Evolutionary conservation across 2,113 vertebrate species (phyloP).

Genomic region (Labeo rohita): DNA sequence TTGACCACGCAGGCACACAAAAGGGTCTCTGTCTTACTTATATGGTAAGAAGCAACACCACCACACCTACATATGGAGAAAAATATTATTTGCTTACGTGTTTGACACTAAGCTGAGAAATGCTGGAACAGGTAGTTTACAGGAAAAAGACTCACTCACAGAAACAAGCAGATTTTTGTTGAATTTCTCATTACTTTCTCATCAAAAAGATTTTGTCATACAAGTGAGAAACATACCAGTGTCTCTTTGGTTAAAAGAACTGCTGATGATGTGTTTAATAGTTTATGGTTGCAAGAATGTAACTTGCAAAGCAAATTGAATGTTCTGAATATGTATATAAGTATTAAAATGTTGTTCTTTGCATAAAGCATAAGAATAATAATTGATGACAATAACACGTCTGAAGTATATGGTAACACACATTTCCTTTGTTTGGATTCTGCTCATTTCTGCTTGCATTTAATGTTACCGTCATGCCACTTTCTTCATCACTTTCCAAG

Average conservation of each 20-base stretch:
- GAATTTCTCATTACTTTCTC: conserved; percentile 11
- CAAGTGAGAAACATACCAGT: background rate
- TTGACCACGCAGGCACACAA: conserved; percentile 36
- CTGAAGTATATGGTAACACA: background rate
- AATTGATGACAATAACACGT: background rate
- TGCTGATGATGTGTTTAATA: background rate
- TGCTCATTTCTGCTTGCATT: background rate
- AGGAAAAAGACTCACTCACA: conserved; percentile 50
- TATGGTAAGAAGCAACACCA: conserved; percentile 31
- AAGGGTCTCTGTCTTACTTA: conserved; percentile 46
- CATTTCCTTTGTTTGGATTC: background rate
- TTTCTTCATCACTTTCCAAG: background rate
- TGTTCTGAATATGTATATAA: too few species aligned
- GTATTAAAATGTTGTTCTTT: background rate
- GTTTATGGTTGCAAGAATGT: background rate
- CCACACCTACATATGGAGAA: conserved; percentile 39
- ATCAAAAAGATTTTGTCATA: background rate
- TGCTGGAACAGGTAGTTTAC: conserved; percentile 59
- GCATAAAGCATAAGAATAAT: background rate
- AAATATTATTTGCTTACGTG: conserved; percentile 24
- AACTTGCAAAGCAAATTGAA: background rate
- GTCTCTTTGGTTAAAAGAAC: background rate
- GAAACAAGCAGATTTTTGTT: conserved; percentile 34
- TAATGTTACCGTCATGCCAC: background rate
- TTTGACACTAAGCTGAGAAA: conserved; percentile 61